Evolutionary conservation across 2,888 invertebrate genomes (phyloP).

Genomic region (Salticus scenicus): DNA sequence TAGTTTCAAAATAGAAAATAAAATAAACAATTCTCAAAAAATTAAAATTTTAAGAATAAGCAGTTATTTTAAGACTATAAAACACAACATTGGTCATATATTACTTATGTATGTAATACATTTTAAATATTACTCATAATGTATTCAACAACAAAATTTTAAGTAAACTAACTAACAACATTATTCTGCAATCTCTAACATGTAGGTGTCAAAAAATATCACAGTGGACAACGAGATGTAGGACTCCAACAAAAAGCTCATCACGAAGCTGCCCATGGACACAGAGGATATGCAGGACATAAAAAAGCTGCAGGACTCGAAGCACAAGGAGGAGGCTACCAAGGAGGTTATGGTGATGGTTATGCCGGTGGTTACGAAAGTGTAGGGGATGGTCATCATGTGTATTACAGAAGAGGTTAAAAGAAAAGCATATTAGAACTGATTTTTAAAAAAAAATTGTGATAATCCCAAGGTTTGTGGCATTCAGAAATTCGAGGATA

Average conservation of each 20-base stretch:
- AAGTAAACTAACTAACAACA: too few species aligned
- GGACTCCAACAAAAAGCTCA: constrained; percentile 47
- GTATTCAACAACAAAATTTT: too few species aligned
- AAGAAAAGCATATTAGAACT: neutral
- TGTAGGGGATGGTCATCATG: constrained; percentile 32
- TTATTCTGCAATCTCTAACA: too few species aligned
- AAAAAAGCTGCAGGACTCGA: constrained; percentile 30
- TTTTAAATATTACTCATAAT: too few species aligned
- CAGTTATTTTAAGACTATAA: too few species aligned
- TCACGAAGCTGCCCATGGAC: constrained; percentile 40
- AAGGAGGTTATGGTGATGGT: constrained; percentile 11
- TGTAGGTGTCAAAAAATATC: constrained; percentile 22
- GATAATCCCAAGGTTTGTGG: constrained; percentile 13
- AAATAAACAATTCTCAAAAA: too few species aligned
- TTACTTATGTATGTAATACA: too few species aligned
- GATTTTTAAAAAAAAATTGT: neutral
- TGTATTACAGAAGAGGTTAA: constrained; percentile 54
- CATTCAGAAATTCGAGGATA: neutral
- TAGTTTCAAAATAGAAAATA: too few species aligned
- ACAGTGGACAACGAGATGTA: constrained; percentile 37
- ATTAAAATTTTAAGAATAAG: too few species aligned
- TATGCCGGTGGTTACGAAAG: constrained; percentile 43
- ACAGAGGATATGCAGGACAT: constrained; percentile 42
- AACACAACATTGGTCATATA: too few species aligned
- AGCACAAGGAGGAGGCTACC: constrained; percentile 24